Percentiles rank a stretch among this genome's conserved stretches.
Evolutionary conservation across 1,140 invertebrate genomes (phyloP).

Genomic region (Meloidogyne exigua): DNA sequence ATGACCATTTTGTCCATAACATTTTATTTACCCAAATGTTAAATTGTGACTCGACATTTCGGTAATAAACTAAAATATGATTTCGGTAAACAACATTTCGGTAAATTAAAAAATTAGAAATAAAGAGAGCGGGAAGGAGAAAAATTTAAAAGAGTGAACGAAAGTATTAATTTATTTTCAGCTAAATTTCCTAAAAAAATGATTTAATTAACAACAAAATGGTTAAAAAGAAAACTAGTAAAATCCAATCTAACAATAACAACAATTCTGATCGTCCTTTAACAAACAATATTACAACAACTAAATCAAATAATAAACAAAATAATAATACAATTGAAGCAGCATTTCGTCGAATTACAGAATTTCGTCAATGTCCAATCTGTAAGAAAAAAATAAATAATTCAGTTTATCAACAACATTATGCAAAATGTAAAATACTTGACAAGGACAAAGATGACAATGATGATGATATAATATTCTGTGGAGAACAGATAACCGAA

Average conservation of each 20-base stretch:
- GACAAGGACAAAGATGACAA: background rate
- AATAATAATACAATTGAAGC: slow-evolving; percentile 16
- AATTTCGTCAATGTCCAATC: slow-evolving; percentile 11
- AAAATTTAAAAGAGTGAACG: too few species aligned
- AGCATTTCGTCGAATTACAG: slow-evolving; percentile 2
- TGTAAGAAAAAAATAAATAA: slow-evolving; percentile 16
- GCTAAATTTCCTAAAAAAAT: too few species aligned
- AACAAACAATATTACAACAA: background rate
- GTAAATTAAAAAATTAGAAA: too few species aligned
- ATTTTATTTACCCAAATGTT: too few species aligned
- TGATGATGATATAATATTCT: slow-evolving; percentile 23
- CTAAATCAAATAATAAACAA: too few species aligned
- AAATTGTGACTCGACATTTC: too few species aligned
- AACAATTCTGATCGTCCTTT: background rate
- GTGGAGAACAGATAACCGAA: slow-evolving; percentile 16
- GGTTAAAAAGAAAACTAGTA: background rate
- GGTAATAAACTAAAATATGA: too few species aligned
- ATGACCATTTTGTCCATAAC: too few species aligned
- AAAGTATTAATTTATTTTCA: too few species aligned
- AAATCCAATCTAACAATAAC: background rate
- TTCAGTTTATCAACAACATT: slow-evolving; percentile 26
- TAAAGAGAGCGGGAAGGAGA: too few species aligned
- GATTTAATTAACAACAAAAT: too few species aligned
- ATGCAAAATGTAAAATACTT: slow-evolving; percentile 5
- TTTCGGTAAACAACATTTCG: too few species aligned